Evolutionary conservation across 2,113 vertebrate species (phyloP), one percentile per base, ranked within the genome.

Genomic region (Hippocampus abdominalis): DNA sequence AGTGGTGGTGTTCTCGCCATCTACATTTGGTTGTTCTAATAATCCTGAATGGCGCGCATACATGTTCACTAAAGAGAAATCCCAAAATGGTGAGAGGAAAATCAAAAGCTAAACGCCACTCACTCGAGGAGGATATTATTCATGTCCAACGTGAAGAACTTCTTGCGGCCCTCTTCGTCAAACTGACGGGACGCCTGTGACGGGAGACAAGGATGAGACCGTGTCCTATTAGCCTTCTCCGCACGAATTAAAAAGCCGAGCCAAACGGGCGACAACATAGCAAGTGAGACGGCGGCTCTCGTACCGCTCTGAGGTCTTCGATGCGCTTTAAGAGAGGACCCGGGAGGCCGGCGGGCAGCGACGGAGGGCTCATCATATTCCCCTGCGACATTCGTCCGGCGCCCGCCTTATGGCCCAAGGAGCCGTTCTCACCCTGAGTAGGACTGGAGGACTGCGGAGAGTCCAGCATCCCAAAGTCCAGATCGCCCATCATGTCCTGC

Each of bases 71-170:
- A 3, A 46, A 46, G n/a, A 23, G 2, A 57, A 18, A 15, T 62
- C 5, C 3, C 10, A 39, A 62, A 44, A 44, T 12, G 10, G 42
- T 44, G 2, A 13, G 42, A 13, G 42, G 53, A 39, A 42, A 32
- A 1, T 9, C 4, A 1, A 2, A 42, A 36, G 4, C 8, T 21
- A 18, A n/a, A 59, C 1, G 53, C 6, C 64, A 96, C 97, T 96
- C 92, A 99, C 97, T 99, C 97, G 68, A 98, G 93, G 42, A 99
- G 93, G 92, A 99, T 99, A 94, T 98, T 98, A 93, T 98, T 99
- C 95, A 99, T 98, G 87, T 99, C 97, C 89, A 97, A 92, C 0
- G 96, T 98, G 90, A 99, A 99, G 91, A 98, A 98, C 81, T 99
- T 99, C 91, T 99, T 98, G 78, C 96, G 95, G 81, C 97, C 97